Percentiles rank a stretch among this genome's conserved stretches.
These are phyloP conservation scores for Malacosoma neustria DNA, from an alignment of 2,888 invertebrate species.

Conservation along the genomic window DNA sequence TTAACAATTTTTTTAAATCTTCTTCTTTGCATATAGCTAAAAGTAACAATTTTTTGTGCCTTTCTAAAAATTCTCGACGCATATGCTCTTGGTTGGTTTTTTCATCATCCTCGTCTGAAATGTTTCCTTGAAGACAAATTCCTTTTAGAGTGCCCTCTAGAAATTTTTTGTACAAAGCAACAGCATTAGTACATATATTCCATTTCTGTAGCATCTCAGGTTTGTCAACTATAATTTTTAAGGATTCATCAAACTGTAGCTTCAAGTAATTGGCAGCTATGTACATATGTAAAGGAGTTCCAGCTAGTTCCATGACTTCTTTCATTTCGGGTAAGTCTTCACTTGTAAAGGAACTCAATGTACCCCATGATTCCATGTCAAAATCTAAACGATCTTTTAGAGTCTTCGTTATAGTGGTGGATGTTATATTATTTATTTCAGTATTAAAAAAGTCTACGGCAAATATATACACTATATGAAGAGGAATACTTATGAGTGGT, in stretches of 20 bases:
- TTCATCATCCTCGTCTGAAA: constrained; percentile 7
- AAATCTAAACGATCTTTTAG: constrained; percentile 18
- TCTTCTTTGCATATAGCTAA: constrained; percentile 25
- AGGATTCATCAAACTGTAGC: constrained; percentile 20
- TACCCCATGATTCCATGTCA: constrained; percentile 15
- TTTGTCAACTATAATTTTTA: constrained; percentile 16
- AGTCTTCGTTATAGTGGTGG: constrained; percentile 16
- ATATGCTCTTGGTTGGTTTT: constrained; percentile 7
- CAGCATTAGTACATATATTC: constrained; percentile 18
- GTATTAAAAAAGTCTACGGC: constrained; percentile 20
- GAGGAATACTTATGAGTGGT: constrained; percentile 21
- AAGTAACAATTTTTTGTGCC: constrained; percentile 26
- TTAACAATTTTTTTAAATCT: constrained; percentile 21
- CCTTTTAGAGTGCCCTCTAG: constrained; percentile 22
- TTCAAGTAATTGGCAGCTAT: constrained; percentile 27
- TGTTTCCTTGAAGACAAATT: constrained; percentile 14
- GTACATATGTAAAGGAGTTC: constrained; percentile 31
- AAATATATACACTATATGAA: constrained; percentile 22
- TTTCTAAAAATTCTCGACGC: constrained; percentile 17
- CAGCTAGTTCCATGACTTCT: constrained; percentile 19
- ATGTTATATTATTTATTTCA: constrained; percentile 21
- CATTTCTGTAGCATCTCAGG: constrained; percentile 15
- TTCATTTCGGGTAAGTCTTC: constrained; percentile 13
- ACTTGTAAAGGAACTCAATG: constrained; percentile 19
- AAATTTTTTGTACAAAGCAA: constrained; percentile 20